Conservation (phyloP, 2,113 vertebrate genomes). For the Conger conger region DNA sequence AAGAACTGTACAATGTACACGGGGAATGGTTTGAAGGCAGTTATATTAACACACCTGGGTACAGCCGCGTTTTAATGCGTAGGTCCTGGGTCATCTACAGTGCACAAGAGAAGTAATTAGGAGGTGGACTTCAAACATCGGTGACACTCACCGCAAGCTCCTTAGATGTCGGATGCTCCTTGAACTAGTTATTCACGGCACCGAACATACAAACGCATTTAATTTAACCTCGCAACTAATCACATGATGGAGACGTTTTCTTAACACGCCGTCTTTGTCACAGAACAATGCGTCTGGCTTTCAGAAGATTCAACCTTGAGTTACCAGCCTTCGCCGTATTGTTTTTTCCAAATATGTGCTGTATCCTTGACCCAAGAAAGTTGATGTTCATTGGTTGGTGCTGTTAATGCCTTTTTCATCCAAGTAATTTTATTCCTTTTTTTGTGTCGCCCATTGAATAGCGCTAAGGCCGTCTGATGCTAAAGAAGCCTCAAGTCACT, state of each 20-base stretch:
- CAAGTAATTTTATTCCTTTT: not conserved
- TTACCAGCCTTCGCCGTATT: not conserved
- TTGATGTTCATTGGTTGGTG: not conserved
- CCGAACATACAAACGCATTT: conserved; percentile 28
- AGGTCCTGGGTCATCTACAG: not conserved
- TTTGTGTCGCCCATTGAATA: not conserved
- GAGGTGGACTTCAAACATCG: not conserved
- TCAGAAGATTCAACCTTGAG: not conserved
- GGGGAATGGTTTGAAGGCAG: not conserved
- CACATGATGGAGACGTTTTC: not conserved
- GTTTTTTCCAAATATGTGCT: not conserved
- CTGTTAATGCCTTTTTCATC: not conserved
- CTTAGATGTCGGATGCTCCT: conserved; percentile 93
- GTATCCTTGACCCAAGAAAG: not conserved
- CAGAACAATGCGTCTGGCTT: not conserved
- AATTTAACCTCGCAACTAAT: not conserved
- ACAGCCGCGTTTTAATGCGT: not conserved
- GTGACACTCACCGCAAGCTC: conserved; percentile 88
- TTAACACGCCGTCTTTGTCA: not conserved
- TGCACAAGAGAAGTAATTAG: not conserved
- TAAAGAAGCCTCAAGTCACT: not conserved
- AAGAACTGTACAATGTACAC: not conserved
- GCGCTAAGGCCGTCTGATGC: not conserved
- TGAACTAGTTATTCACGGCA: conserved; percentile 93
- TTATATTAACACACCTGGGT: not conserved